Conservation (phyloP, 2,888 invertebrate genomes). For the Agapetus fuscipes region DNA sequence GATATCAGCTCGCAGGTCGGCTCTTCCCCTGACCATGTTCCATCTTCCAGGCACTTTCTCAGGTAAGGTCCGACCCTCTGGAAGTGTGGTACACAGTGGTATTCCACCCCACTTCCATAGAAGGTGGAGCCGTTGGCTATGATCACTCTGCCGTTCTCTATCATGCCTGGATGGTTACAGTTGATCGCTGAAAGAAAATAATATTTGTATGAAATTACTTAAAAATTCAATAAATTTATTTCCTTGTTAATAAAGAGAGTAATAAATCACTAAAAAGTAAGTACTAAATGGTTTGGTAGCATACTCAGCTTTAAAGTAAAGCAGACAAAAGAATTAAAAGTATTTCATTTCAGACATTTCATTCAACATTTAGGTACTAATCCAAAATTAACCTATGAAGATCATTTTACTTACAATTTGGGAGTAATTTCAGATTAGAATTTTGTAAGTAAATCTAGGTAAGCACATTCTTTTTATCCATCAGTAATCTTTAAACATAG, state of each 20-base stretch:
- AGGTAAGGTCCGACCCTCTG: constrained; percentile 73
- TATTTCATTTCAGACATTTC: too few species aligned
- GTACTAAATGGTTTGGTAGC: background rate
- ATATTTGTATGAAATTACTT: background rate
- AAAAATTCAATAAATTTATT: background rate
- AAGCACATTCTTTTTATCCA: too few species aligned
- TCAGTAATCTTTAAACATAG: too few species aligned
- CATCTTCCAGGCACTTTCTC: constrained; percentile 75
- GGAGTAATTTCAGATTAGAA: too few species aligned
- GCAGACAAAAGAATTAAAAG: too few species aligned
- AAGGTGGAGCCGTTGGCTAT: constrained; percentile 75
- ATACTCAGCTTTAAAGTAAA: too few species aligned
- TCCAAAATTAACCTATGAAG: too few species aligned
- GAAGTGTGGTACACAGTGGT: constrained; percentile 80
- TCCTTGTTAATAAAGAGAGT: background rate
- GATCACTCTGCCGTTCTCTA: constrained; percentile 80
- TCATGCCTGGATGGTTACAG: constrained; percentile 67
- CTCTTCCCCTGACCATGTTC: constrained; percentile 79
- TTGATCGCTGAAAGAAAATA: constrained; percentile 58
- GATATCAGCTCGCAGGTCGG: constrained; percentile 67
- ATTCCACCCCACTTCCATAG: constrained; percentile 79
- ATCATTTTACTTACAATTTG: too few species aligned
- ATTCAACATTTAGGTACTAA: too few species aligned
- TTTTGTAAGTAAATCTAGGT: too few species aligned
- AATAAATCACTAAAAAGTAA: background rate